Conservation (phyloP, 2,113 vertebrate genomes). For the Muntiacus muntjak region DNA sequence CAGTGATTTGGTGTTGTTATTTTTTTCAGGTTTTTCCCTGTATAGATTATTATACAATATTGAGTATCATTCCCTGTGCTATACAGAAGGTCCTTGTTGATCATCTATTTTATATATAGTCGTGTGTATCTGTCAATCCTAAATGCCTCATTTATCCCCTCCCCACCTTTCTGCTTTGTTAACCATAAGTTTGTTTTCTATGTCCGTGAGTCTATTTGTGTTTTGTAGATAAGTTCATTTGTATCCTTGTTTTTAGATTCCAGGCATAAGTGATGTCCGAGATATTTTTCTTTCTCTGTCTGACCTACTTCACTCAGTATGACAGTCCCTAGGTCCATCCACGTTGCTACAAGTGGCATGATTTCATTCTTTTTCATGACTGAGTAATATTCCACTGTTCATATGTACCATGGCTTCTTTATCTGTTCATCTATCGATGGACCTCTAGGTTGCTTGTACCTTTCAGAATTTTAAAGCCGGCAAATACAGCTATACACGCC, state of each 20-base stretch:
- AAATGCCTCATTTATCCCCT: background rate
- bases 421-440: background rate
- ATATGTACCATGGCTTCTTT: too few relatives aligned
- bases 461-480: background rate
- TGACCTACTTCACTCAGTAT: background rate
- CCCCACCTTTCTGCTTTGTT: background rate
- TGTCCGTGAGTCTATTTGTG: rapidly evolving
- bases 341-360: background rate
- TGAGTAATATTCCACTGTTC: background rate
- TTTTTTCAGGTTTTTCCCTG: background rate
- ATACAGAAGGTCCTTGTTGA: background rate
- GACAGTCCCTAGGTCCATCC: background rate
- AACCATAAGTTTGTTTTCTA: background rate
- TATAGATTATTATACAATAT: background rate
- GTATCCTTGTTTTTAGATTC: background rate
- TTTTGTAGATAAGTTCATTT: background rate
- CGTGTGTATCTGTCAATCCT: background rate
- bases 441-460: background rate
- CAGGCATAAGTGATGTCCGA: background rate
- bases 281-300: background rate
- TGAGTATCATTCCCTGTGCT: background rate
- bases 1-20: background rate
- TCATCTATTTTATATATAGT: background rate
- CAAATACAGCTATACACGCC: rapidly evolving
- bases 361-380: background rate